Evolutionary conservation across 1,140 invertebrate genomes (phyloP).

Genomic region (Archivesica marissinica): DNA sequence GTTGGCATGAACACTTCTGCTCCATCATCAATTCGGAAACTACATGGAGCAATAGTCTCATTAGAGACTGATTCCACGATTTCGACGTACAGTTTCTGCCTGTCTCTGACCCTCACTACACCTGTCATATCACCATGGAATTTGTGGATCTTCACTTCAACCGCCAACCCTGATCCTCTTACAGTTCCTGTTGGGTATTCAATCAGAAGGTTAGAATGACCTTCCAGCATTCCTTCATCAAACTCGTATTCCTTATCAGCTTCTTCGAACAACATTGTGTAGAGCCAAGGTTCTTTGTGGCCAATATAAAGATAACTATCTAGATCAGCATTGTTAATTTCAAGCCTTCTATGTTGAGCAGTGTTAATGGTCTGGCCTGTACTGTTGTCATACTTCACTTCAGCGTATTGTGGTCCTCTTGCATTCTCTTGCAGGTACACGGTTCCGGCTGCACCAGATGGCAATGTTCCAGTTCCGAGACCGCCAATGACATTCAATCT

Average conservation of each 20-base stretch:
- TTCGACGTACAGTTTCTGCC: slow-evolving; percentile 75
- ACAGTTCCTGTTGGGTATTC: slow-evolving; percentile 69
- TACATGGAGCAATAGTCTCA: slow-evolving; percentile 76
- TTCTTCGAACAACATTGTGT: slow-evolving; percentile 72
- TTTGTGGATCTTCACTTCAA: slow-evolving; percentile 69
- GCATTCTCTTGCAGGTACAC: slow-evolving; percentile 75
- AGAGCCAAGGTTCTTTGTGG: slow-evolving; percentile 76
- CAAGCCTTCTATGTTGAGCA: slow-evolving; percentile 68
- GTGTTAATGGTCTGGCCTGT: slow-evolving; percentile 57
- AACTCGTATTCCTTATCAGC: slow-evolving; percentile 70
- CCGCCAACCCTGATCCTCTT: slow-evolving; percentile 43
- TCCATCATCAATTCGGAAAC: slow-evolving; percentile 73
- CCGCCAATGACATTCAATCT: slow-evolving; percentile 71
- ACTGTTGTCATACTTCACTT: slow-evolving; percentile 74
- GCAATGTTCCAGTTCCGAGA: slow-evolving; percentile 60
- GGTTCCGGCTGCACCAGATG: slow-evolving; percentile 76
- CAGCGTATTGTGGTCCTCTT: slow-evolving; percentile 77
- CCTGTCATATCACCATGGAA: slow-evolving; percentile 76
- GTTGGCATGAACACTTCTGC: slow-evolving; percentile 75
- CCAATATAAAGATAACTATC: slow-evolving; percentile 70
- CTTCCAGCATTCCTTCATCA: slow-evolving; percentile 73
- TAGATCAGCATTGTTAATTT: slow-evolving; percentile 74
- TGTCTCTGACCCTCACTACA: slow-evolving; percentile 71
- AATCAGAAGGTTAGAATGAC: slow-evolving; percentile 75
- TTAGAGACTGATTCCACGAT: slow-evolving; percentile 74